phyloP scores from a whole-genome alignment of 2,113 vertebrate species.

The Ameiurus melas region DNA sequence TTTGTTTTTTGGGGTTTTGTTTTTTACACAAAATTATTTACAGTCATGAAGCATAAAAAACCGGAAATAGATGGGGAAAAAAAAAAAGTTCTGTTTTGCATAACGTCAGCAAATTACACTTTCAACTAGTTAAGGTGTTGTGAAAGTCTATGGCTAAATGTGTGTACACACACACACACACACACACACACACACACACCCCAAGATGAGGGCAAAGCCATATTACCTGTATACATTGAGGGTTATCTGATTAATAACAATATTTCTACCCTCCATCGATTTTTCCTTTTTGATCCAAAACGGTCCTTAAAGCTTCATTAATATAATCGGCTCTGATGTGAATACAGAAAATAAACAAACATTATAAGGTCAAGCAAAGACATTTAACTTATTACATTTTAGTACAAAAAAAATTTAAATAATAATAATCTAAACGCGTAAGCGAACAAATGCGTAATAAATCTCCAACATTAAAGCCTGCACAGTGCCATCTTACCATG shows the following conservation, averaged over 20 bases:
- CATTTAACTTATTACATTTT: constrained; percentile 1
- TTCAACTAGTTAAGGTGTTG: constrained; percentile 28
- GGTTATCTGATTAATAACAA: background rate
- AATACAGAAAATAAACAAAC: background rate
- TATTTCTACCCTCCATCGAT: background rate
- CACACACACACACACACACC: background rate
- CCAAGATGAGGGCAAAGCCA: background rate
- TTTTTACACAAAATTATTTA: constrained; percentile 99
- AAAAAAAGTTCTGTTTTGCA: constrained; percentile 73
- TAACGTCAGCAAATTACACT: constrained; percentile 72
- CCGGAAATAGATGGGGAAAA: constrained; percentile 72
- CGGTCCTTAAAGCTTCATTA: constrained; percentile 15
- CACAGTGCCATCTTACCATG: background rate
- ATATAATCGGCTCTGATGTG: constrained; percentile 13
- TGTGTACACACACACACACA: background rate
- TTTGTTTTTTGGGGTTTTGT: constrained; percentile 74
- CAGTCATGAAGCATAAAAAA: constrained; percentile 74
- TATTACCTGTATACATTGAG: background rate
- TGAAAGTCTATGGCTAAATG: constrained; percentile 24
- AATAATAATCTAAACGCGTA: background rate
- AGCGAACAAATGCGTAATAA: background rate
- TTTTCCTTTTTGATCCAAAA: background rate
- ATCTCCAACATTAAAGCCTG: background rate
- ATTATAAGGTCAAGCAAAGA: constrained; percentile 16
- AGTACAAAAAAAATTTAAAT: background rate